These are phyloP conservation scores for Macrocentrus cingulum DNA, from an alignment of 1,140 invertebrate species.

Conservation along the genomic window DNA sequence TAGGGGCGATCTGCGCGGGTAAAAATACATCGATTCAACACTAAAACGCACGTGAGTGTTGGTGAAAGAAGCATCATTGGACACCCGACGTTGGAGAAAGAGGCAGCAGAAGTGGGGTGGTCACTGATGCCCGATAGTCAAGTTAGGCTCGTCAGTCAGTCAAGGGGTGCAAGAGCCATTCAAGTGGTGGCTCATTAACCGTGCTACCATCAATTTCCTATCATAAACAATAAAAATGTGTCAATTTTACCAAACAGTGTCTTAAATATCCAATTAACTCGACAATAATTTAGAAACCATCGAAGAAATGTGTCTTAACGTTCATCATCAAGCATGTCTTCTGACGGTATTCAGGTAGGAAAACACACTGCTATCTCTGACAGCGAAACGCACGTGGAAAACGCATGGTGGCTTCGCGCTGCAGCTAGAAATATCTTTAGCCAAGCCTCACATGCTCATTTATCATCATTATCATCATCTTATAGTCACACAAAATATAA, in stretches of 20 bases:
- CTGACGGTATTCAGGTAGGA: too few relatives aligned
- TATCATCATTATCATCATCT: too few relatives aligned
- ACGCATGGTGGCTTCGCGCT: conserved; percentile 19
- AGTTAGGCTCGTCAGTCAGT: conserved; percentile 32
- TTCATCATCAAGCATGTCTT: too few relatives aligned
- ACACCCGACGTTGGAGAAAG: conserved; percentile 14
- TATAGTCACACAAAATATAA: too few relatives aligned
- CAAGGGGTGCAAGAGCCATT: conserved; percentile 31
- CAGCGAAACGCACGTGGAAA: conserved; percentile 23
- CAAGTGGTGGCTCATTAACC: not conserved
- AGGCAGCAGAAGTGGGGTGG: conserved; percentile 26
- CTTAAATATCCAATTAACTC: too few relatives aligned
- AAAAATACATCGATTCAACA: not conserved
- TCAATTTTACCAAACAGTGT: too few relatives aligned
- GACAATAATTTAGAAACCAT: too few relatives aligned
- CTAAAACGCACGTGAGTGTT: not conserved
- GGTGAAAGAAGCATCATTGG: conserved; percentile 25
- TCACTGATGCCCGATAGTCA: conserved; percentile 19
- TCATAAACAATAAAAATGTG: too few relatives aligned
- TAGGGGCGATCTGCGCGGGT: not conserved
- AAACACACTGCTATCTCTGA: too few relatives aligned
- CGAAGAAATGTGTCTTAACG: too few relatives aligned
- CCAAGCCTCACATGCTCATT: not conserved
- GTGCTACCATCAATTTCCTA: too few relatives aligned
- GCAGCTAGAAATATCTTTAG: not conserved